Evolutionary conservation across 2,888 invertebrate species (phyloP).

Genomic region (Aphelenchoides bicaudatus): DNA sequence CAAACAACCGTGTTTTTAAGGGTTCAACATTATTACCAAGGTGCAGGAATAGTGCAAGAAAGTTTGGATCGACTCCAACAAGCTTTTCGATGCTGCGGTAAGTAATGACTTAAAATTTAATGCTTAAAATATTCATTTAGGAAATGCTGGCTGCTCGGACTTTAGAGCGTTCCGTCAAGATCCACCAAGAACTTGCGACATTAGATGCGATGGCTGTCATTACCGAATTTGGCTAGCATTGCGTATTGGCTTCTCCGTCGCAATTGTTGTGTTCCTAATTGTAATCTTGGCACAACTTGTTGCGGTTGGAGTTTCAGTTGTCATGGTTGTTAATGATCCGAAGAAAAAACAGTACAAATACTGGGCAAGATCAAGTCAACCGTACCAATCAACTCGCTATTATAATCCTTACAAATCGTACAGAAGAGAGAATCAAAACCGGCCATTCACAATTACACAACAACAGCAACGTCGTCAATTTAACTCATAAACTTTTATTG

Average conservation of each 20-base stretch:
- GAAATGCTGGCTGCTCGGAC: conserved; percentile 59
- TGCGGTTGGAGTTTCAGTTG: background rate
- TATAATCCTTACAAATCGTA: too few relatives aligned
- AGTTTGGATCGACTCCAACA: conserved; percentile 56
- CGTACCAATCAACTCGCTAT: too few relatives aligned
- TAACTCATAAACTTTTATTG: too few relatives aligned
- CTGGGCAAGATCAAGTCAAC: too few relatives aligned
- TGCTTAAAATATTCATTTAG: conserved; percentile 26
- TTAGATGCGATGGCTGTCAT: conserved; percentile 59
- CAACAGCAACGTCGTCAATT: too few relatives aligned
- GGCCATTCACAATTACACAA: too few relatives aligned
- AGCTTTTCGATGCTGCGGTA: conserved; percentile 58
- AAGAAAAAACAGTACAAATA: too few relatives aligned
- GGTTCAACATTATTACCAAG: conserved; percentile 60
- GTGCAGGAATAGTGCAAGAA: conserved; percentile 56
- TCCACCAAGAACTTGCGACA: conserved; percentile 57
- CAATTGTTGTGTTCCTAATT: conserved; percentile 51
- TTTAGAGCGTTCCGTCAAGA: conserved; percentile 56
- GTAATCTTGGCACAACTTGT: conserved; percentile 47
- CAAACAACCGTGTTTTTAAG: too few relatives aligned
- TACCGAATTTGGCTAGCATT: conserved; percentile 53
- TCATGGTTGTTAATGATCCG: conserved; percentile 5
- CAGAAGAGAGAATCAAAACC: too few relatives aligned
- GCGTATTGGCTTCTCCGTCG: conserved; percentile 52
- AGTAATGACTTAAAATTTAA: conserved; percentile 14